A percentile compares a stretch with the other conserved stretches of the same genome.
These are phyloP conservation scores for Hydrotaea diabolus DNA, from an alignment of 2,888 invertebrate genomes.

Conservation along the genomic window DNA sequence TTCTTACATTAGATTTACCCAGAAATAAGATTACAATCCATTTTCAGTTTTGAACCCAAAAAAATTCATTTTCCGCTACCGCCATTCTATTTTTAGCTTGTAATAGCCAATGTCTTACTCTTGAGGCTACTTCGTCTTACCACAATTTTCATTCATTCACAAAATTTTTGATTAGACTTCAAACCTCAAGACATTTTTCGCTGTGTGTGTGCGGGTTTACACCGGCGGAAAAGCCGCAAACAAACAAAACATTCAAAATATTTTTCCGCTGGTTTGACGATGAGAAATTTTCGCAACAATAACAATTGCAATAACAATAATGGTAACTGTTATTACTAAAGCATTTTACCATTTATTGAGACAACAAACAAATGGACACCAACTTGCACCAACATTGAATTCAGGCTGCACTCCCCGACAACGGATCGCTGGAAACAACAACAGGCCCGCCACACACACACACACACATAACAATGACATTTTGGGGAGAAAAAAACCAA, in stretches of 20 bases:
- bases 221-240: background rate
- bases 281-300: slow-evolving; percentile 64
- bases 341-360: slow-evolving; percentile 58
- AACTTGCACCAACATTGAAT: slow-evolving; percentile 27
- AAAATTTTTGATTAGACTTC: background rate
- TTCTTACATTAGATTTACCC: too few species aligned
- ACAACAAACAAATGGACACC: slow-evolving; percentile 50
- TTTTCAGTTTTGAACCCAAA: too few species aligned
- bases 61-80: too few species aligned
- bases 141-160: background rate
- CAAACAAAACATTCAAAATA: slow-evolving; percentile 42
- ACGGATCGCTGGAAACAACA: slow-evolving; percentile 42
- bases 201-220: background rate
- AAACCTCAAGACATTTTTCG: background rate
- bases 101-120: background rate
- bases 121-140: background rate
- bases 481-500: slow-evolving; percentile 57
- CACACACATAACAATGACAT: slow-evolving; percentile 61
- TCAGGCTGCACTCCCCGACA: slow-evolving; percentile 30
- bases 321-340: slow-evolving; percentile 67
- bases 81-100: too few species aligned
- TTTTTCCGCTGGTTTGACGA: slow-evolving; percentile 66
- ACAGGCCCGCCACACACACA: too few species aligned
- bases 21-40: too few species aligned
- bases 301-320: slow-evolving; percentile 67